phyloP scores from a whole-genome alignment of 2,888 invertebrate species.

The Cephus pygmeus region DNA sequence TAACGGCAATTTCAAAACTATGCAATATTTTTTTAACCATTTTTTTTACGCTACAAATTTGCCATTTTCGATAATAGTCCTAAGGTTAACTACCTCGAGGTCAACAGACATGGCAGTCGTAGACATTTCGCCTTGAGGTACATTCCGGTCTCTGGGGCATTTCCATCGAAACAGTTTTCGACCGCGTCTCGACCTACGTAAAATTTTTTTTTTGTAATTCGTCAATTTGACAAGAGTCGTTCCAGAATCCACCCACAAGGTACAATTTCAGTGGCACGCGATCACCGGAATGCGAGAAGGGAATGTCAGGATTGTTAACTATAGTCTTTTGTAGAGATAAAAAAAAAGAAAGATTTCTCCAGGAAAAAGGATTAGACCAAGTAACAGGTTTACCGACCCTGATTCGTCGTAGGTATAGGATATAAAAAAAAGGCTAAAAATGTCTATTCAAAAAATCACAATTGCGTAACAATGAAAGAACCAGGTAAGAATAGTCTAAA shows the following conservation, averaged over 20 bases:
- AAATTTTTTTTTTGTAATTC: neutral
- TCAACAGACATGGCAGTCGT: neutral
- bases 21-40: too few species aligned
- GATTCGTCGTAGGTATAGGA: neutral
- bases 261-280: conserved; percentile 1
- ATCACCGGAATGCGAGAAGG: neutral
- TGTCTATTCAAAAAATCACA: neutral
- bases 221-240: neutral
- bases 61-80: neutral
- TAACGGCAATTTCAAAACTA: too few species aligned
- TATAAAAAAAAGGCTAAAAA: neutral
- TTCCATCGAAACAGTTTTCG: neutral
- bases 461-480: neutral
- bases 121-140: neutral
- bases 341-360: neutral
- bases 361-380: neutral
- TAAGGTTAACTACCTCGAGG: conserved; percentile 1
- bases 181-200: neutral
- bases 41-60: neutral
- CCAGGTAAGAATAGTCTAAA: neutral
- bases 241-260: neutral
- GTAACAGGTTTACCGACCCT: neutral
- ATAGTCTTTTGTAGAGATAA: neutral
- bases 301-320: neutral
- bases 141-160: neutral